Evolutionary conservation across 2,797 vertebrate genomes (phyloP), one percentile per base, ranked within the genome.

Genomic region (Nannoperca australis): DNA sequence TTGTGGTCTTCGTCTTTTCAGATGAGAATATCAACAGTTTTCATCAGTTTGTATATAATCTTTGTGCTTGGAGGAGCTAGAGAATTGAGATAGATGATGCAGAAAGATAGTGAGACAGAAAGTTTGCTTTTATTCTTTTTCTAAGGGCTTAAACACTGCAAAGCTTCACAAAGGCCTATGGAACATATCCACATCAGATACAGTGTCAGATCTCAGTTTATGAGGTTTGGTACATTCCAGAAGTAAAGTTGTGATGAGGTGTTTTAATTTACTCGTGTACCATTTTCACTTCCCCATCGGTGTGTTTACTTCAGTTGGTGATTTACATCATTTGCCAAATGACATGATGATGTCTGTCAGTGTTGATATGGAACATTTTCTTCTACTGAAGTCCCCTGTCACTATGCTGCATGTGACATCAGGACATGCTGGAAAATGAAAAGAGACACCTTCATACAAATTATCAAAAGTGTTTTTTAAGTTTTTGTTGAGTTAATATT

Each of bases 31-130:
- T 42, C 69, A 67, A 82, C 9, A 34, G 24, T 84, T 78, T 77
- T 63, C n/a, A 76, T 61, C 56, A 22, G 11, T 62, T 73, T 65
- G 60, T 44, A 73, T 64, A 74, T 70, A 47, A 73, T 81, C 71
- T 47, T 34, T 66, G 54, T 65, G 47, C 55, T 74, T 58, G 44
- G 45, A 76, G 66, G 56, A 49, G 59, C 42, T 59, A 0, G 11
- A 32, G 66, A 38, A 62, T 36, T 61, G 65, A 79, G 63, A 73
- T 40, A 73, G 22, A 68, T 1, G 11, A 51, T 12, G 7, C 53
- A 56, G 47, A 59, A 73, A 69, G 69, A 81, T 45, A 78, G 53
- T 5, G 49, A 80, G 30, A 55, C 12, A 50, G 9, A 55, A 22
- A 59, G 20, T 67, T 74, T 67, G 53, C 44, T 42, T 81, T 78